phyloP scores from a whole-genome alignment of 2,888 invertebrate genomes.

The Apocheima hispidaria region DNA sequence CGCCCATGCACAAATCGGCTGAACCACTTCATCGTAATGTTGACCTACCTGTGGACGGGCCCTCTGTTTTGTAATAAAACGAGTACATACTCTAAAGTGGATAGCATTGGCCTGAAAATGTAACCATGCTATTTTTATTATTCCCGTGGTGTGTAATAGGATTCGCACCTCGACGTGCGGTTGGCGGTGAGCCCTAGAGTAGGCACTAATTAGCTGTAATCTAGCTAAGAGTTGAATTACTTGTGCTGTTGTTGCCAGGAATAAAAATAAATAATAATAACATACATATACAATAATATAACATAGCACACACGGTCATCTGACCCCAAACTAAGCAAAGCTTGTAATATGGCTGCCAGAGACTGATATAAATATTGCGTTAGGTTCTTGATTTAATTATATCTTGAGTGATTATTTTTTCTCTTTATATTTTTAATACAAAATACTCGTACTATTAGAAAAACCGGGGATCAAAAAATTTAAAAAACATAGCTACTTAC shows the following conservation, averaged over 20 bases:
- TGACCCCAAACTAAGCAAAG: no score
- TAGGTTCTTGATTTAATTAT: no score
- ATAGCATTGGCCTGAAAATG: slow-evolving; percentile 22
- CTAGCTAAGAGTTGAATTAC: slow-evolving; percentile 18
- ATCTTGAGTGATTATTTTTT: no score
- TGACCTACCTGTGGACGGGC: slow-evolving; percentile 19
- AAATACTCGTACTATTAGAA: no score
- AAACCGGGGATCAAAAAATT: no score
- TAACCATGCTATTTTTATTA: slow-evolving; percentile 16
- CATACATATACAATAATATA: no score
- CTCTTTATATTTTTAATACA: no score
- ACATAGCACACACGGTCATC: no score
- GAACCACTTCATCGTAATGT: slow-evolving; percentile 22
- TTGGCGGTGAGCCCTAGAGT: slow-evolving; percentile 18
- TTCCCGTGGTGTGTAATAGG: slow-evolving; percentile 20
- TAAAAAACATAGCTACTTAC: no score
- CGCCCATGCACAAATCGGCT: slow-evolving; percentile 22
- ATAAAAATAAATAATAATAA: slow-evolving; percentile 4
- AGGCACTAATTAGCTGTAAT: slow-evolving; percentile 1
- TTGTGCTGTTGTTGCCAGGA: slow-evolving; percentile 12
- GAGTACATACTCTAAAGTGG: slow-evolving; percentile 4
- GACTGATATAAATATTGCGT: no score
- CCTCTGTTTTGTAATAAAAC: slow-evolving; percentile 23
- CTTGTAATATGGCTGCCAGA: no score
- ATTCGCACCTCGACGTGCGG: slow-evolving; percentile 20